Evolutionary conservation across 2,888 invertebrate genomes (phyloP).

Genomic region (Phalera bucephala): DNA sequence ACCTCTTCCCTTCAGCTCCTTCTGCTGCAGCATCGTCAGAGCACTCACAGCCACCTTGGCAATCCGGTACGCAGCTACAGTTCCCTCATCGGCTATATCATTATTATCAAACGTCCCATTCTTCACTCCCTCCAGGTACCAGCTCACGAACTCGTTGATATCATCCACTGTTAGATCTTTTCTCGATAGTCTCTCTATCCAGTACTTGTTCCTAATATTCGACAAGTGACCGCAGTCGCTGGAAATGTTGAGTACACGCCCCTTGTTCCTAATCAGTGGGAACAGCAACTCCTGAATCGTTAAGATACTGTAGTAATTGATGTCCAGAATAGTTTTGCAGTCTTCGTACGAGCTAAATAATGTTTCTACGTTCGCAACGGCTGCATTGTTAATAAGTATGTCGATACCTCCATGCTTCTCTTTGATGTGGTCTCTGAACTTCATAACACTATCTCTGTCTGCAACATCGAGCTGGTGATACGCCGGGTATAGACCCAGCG

Average conservation of each 20-base stretch:
- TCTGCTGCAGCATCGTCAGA: conserved; percentile 86
- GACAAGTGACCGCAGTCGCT: conserved; percentile 86
- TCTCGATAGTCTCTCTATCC: conserved; percentile 52
- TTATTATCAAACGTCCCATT: conserved; percentile 48
- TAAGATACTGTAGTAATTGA: conserved; percentile 87
- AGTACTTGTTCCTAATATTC: conserved; percentile 74
- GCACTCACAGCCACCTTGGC: conserved; percentile 89
- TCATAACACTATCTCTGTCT: conserved; percentile 71
- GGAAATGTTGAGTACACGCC: conserved; percentile 88
- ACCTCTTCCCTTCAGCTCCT: conserved; percentile 78
- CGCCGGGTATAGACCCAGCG: conserved; percentile 30
- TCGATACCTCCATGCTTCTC: conserved; percentile 86
- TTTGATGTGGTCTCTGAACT: conserved; percentile 81
- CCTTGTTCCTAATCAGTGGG: conserved; percentile 86
- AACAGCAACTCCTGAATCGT: conserved; percentile 85
- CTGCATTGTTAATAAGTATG: conserved; percentile 90
- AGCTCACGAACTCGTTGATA: conserved; percentile 80
- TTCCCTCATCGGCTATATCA: conserved; percentile 75
- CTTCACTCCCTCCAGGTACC: conserved; percentile 80
- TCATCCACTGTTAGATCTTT: conserved; percentile 49
- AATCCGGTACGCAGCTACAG: conserved; percentile 83
- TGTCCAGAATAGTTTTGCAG: conserved; percentile 83
- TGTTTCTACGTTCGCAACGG: conserved; percentile 73
- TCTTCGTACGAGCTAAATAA: conserved; percentile 39
- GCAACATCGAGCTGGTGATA: conserved; percentile 33